Evolutionary conservation across 2,888 invertebrate species (phyloP), one percentile per base, ranked within the genome.

Genomic region (Epistrophella euchroma): DNA sequence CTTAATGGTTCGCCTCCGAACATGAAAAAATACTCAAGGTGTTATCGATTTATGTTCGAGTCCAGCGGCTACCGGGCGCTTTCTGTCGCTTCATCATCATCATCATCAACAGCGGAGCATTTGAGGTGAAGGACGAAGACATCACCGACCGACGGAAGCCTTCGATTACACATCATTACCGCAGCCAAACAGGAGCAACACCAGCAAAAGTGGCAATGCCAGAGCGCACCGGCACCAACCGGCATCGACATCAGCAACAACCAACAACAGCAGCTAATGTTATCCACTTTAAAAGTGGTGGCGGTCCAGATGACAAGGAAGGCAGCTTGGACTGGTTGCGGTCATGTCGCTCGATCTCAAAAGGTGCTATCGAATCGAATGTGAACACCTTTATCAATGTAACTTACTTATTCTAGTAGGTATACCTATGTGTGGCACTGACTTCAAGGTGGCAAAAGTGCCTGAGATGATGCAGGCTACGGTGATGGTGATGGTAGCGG

Each of bases 41-140:
- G 91, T 92, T 92, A 92, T 92, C 92, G 92, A 92, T 92, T 92
- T 92, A 92, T 92, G 92, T 92, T 92, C 92, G 91, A 90, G 90
- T 91, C 90, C 90, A 91, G 91, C 91, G 89, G 92, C 92, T 92
- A 92, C 92, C 90, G 91, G 91, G 90, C 90, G 91, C 86, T 84
- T 80, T 87, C 84, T 87, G 90, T 91, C 91, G 90, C 90, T 91
- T 91, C 89, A 84, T 75, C 87, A 80, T 84, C 84, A 66, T 43
- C 32, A 32, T 32, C 32, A 32, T 32, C 32, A 45, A 7, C 52
- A 71, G 13, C 50, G 55, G 37, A 62, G 50, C 62, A 56, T 28
- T 37, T 28, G 50, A 52, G 68, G 40, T 45, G 62, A 81, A 70
- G 72, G 60, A 77, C 52, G 66, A 56, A 62, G 50, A 72, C 60